Evolutionary conservation across 2,113 vertebrate genomes (phyloP), one percentile per base, ranked within the genome.

Genomic region (Clarias gariepinus): DNA sequence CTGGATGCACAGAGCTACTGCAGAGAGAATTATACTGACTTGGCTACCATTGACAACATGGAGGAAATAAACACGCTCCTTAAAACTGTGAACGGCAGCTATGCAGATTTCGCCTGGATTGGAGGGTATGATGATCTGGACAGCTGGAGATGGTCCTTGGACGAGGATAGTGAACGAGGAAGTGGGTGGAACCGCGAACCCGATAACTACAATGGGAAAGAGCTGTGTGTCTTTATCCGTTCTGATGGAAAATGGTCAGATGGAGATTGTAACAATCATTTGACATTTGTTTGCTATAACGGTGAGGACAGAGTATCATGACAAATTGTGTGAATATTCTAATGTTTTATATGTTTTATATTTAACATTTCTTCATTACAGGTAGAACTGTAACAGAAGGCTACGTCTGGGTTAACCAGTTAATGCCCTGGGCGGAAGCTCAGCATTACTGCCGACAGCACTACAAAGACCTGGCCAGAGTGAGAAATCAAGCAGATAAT

Each of bases 11-110:
- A 85, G 68, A 85, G 16, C 15, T 58, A 81, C 83, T 88, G 87
- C 87, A 53, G 83, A 85, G 8, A 81, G 78, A 74, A 53, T 41
- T 83, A 88, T 36, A 78, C 19, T 73, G 87, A 86, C 30, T 36
- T 88, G 80, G 87, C 84, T 57, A 88, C 71, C 16, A 86, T 86
- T 83, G 60, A 79, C 10, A 83, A 86, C 81, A 88, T 82, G 80
- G 81, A 57, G 8, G 87, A 88, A 55, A 86, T 86, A 63, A 83
- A 69, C 0, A 60, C 7, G 3, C 52, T 86, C 0, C 3, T 61
- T 69, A 83, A 88, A 1, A 33, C 55, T 61, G 55, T 79, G 1
- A 41, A 25, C 7, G 9, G 9, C 0, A 61, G 19, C 58, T 82
- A 41, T 41, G 28, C 64, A 18, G 80, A 52, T 6, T 28, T 23